Evolutionary conservation across 1,140 invertebrate genomes (phyloP).

Genomic region (Zophobas atratus): DNA sequence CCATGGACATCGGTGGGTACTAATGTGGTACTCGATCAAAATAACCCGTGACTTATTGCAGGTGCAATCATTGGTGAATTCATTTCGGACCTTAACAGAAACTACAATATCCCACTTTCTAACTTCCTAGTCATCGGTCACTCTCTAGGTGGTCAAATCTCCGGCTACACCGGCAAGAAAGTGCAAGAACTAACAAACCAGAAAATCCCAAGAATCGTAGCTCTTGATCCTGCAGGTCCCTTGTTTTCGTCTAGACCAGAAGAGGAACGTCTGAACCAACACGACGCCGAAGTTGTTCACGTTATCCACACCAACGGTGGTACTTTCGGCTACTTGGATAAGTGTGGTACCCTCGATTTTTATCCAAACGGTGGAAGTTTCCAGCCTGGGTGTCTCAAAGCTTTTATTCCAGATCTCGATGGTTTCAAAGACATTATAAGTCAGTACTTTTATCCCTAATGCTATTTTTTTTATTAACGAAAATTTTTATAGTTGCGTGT

Average conservation of each 20-base stretch:
- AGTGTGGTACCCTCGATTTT: constrained; percentile 84
- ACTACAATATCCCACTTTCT: constrained; percentile 60
- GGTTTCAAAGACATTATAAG: constrained; percentile 50
- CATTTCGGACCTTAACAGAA: constrained; percentile 62
- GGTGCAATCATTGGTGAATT: constrained; percentile 63
- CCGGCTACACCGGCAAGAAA: constrained; percentile 79
- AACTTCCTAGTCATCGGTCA: constrained; percentile 86
- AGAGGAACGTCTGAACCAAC: constrained; percentile 72
- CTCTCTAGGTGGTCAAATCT: constrained; percentile 87
- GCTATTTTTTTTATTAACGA: constrained; percentile 3
- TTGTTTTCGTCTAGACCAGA: constrained; percentile 73
- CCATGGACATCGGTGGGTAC: constrained; percentile 64
- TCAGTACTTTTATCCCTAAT: constrained; percentile 4
- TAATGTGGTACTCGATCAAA: constrained; percentile 37
- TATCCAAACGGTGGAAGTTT: constrained; percentile 82
- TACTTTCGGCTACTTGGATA: constrained; percentile 69
- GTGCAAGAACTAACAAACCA: constrained; percentile 68
- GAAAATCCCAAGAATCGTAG: constrained; percentile 75
- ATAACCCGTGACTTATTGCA: constrained; percentile 18
- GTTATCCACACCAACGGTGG: constrained; percentile 80
- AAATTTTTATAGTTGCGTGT: constrained; percentile 75
- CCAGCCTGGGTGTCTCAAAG: constrained; percentile 73
- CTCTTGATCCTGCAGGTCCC: constrained; percentile 81
- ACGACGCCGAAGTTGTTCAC: constrained; percentile 81
- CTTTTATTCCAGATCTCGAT: constrained; percentile 50